phyloP scores from a whole-genome alignment of 2,888 invertebrate genomes.

The Periphyllus acericola region DNA sequence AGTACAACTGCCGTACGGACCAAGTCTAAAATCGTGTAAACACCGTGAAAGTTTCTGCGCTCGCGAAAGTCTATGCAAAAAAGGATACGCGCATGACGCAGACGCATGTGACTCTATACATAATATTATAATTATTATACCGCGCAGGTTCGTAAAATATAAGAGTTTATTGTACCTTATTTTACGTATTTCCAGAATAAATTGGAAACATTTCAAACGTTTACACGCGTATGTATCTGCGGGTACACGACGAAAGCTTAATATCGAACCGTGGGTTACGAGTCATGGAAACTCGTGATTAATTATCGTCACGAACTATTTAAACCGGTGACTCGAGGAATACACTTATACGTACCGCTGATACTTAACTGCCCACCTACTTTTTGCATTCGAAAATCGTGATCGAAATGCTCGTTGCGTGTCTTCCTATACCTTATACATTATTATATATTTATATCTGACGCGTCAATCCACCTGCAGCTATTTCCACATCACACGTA shows the following conservation, averaged over 20 bases:
- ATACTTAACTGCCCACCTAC: background rate
- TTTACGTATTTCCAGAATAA: background rate
- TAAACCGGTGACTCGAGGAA: background rate
- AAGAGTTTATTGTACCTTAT: too few species aligned
- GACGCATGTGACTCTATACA: too few species aligned
- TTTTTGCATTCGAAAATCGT: constrained; percentile 42
- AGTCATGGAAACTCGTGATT: constrained; percentile 56
- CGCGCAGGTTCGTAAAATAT: too few species aligned
- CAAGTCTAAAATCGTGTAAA: background rate
- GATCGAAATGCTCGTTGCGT: constrained; percentile 6
- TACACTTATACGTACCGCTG: background rate
- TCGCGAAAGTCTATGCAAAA: too few species aligned
- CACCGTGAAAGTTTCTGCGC: background rate
- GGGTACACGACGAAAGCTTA: background rate
- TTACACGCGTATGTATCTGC: too few species aligned
- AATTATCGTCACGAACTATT: constrained; percentile 39
- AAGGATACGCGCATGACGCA: too few species aligned
- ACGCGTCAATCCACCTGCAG: background rate
- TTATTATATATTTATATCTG: background rate
- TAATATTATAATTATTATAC: too few species aligned
- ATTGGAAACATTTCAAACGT: background rate
- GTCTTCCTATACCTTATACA: background rate
- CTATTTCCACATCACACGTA: background rate
- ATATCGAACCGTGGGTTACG: constrained; percentile 1
- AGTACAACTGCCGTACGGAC: background rate